A percentile compares a stretch with the other conserved stretches of the same genome.
phyloP scores from a whole-genome alignment of 2,888 invertebrate genomes.

The Papilio gigon region DNA sequence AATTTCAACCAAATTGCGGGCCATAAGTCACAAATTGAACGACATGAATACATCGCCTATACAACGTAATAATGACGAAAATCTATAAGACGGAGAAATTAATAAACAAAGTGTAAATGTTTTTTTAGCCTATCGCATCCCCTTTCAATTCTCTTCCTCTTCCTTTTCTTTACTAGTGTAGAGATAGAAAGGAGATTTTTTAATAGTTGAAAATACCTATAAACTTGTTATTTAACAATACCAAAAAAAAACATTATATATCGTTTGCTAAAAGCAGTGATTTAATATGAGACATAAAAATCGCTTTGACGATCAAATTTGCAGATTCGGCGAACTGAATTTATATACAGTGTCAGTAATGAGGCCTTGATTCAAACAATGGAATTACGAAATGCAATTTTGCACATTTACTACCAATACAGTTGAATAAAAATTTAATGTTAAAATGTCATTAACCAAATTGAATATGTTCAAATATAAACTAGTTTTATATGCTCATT shows the following conservation, averaged over 20 bases:
- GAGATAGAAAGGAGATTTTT: too few relatives aligned
- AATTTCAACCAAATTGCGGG: too few relatives aligned
- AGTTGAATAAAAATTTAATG: neutral
- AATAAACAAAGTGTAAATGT: too few relatives aligned
- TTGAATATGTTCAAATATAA: neutral
- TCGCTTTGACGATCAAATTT: constrained; percentile 12
- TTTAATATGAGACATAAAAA: constrained; percentile 8
- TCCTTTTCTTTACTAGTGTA: too few relatives aligned
- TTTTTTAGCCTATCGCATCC: too few relatives aligned
- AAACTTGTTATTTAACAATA: neutral
- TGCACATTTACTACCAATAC: constrained; percentile 3
- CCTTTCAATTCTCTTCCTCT: too few relatives aligned
- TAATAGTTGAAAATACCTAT: too few relatives aligned
- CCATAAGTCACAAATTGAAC: too few relatives aligned
- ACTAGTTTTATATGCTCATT: too few relatives aligned
- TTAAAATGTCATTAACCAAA: neutral
- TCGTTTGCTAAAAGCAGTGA: neutral
- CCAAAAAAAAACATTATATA: constrained; percentile 6
- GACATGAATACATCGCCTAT: too few relatives aligned
- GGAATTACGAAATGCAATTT: constrained; percentile 18
- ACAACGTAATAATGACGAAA: too few relatives aligned
- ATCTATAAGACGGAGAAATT: too few relatives aligned
- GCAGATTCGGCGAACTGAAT: constrained; percentile 25
- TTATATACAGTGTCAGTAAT: constrained; percentile 27
- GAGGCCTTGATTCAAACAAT: constrained; percentile 29